Evolutionary conservation across 2,888 invertebrate species (phyloP), one percentile per base, ranked within the genome.

Genomic region (Mystacides longicornis): DNA sequence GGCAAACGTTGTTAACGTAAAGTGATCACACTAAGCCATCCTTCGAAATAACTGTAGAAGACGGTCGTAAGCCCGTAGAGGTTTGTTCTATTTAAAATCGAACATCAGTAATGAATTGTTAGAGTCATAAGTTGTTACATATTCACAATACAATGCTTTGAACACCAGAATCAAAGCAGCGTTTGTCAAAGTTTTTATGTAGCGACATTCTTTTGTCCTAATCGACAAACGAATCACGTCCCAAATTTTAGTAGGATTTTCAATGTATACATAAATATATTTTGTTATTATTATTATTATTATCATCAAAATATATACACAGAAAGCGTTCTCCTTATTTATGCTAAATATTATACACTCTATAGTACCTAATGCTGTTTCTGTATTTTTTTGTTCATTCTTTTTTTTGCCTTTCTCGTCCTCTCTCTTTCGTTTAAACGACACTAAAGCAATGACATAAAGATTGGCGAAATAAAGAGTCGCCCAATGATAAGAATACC

Each of bases 211-310:
- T 37, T 37, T 14, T 14, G 14, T 37, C 14, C 27, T 4, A 7
- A 57, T 61, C 60, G 55, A 55, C 37, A 61, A 49, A 55, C 60
- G 47, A 50, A 49, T 51, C 60, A 61, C 60, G 60, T 55, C 45
- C 52, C 57, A 48, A 61, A 61, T 57, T 61, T 61, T 55, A 48
- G 52, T 58, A 49, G 56, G 56, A 53, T 49, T 58, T 43, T 18
- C 52, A 14, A 49, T 33, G 47, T 52, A 27, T 47, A 47, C 31
- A 14, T 3, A 3, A n/a, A n/a, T n/a, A n/a, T n/a, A n/a, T n/a
- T n/a, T 37, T 37, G 37, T 37, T 14, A 7, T 37, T 37, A n/a
- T 37, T 37, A 4, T 16, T 37, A n/a, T 37, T 16, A n/a, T 37
- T 37, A 7, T 7, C 16, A 37, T 37, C 16, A 27, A 5, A 27